These are phyloP conservation scores for Mormyrus hasselquistii DNA, from an alignment of 2,797 vertebrate genomes.

Conservation along the genomic window DNA sequence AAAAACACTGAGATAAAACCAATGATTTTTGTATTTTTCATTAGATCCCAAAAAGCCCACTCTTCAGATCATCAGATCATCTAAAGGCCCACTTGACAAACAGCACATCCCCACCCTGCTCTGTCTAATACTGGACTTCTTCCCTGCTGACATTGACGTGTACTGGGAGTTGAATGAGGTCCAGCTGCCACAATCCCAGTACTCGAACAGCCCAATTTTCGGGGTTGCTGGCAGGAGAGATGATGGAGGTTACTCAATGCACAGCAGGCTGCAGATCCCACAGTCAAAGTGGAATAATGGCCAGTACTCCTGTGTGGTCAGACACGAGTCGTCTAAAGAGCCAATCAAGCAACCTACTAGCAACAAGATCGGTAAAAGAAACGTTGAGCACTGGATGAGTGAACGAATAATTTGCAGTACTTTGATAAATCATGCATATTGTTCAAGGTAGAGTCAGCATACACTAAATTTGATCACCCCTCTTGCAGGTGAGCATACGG, in stretches of 20 bases:
- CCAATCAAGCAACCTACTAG: conserved; percentile 32
- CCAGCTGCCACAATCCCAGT: conserved; percentile 28
- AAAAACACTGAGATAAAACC: not conserved
- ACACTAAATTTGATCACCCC: no score
- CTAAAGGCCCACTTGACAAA: conserved; percentile 31
- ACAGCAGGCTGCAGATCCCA: conserved; percentile 45
- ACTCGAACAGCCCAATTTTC: conserved; percentile 43
- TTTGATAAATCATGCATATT: not conserved
- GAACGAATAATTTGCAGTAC: not conserved
- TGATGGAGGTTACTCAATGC: conserved; percentile 41
- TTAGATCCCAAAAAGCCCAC: conserved; percentile 42
- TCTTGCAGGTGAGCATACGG: no score
- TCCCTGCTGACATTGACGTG: conserved; percentile 48
- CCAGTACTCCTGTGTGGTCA: conserved; percentile 49
- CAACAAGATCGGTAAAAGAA: not conserved
- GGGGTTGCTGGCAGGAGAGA: conserved; percentile 18
- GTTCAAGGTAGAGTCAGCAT: conserved; percentile 18
- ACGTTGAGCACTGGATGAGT: not conserved
- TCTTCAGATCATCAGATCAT: conserved; percentile 45
- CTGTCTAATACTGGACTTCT: conserved; percentile 53
- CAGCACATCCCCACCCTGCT: conserved; percentile 29
- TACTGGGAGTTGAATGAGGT: conserved; percentile 48
- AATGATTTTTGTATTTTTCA: conserved; percentile 15
- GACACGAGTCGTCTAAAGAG: conserved; percentile 47
- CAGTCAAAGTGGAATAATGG: conserved; percentile 21